Evolutionary conservation across 2,113 vertebrate genomes (phyloP), one percentile per base, ranked within the genome.

Genomic region (Austrofundulus limnaeus): DNA sequence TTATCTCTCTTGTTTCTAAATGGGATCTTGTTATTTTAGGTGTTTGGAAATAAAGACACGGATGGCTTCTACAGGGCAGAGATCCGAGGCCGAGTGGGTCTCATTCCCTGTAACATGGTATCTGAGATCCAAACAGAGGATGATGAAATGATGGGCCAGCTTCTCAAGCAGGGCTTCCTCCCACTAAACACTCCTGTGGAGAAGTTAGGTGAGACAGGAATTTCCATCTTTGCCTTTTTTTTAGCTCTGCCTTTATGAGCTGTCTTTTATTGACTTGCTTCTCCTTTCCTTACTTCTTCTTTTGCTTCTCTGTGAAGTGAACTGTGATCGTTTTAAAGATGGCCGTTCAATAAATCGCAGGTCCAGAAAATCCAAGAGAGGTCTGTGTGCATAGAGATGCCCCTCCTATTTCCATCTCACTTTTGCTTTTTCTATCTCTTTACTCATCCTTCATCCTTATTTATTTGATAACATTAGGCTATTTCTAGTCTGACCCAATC

Each of bases 51-150:
- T 47, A 99, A 99, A 78, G 97, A 99, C 15, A 95, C 91, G 0
- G 97, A 99, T 11, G 97, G 96, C 2, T 99, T 99, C 87, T 98
- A 99, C 85, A 93, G 94, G 5, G 96, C 96, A 5, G 92, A 98
- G 80, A 94, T 95, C 54, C 92, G 94, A 9, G 89, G 95, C 0
- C 87, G 96, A 39, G 83, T 90, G 5, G 97, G 97, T 68, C 94
- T 98, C 77, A 96, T 99, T 45, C 97, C 97, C 0, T 99, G 97
- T 54, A 99, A 99, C 72, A 99, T 99, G 97, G 96, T 99, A 50
- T 98, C 96, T 0, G 97, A 99, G 77, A 96, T 99, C 75, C 96
- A 98, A 72, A 94, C 96, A 0, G 96, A 98, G 14, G 96, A 98
- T 5, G 93, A 96, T 16, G 94, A 95, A 52, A 95, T 98, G 96